phyloP scores from a whole-genome alignment of 1,140 invertebrate genomes.

The Mactra quadrangularis region DNA sequence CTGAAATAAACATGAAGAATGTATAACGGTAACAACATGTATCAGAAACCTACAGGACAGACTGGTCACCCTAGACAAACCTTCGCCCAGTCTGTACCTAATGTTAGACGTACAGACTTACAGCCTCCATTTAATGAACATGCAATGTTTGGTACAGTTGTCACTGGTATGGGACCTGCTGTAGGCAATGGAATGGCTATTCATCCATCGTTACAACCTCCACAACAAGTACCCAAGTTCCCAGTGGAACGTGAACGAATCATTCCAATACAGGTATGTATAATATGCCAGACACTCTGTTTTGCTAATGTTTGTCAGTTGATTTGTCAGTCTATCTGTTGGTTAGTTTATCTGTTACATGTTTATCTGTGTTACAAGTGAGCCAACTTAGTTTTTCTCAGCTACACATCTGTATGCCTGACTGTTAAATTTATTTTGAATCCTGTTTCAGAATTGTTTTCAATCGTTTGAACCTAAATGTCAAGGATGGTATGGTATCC shows the following conservation, averaged over 20 bases:
- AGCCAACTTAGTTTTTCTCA: neutral
- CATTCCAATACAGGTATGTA: constrained; percentile 42
- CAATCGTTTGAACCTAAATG: neutral
- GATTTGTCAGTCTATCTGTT: too few species aligned
- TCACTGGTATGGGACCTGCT: constrained; percentile 36
- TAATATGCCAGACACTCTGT: neutral
- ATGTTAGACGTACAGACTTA: too few species aligned
- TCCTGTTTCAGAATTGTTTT: neutral
- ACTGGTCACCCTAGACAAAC: too few species aligned
- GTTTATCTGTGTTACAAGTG: neutral
- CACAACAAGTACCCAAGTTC: constrained; percentile 31
- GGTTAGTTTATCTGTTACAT: too few species aligned
- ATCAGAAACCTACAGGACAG: too few species aligned
- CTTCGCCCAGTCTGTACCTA: too few species aligned
- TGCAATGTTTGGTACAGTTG: constrained; percentile 11
- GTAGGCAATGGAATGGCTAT: neutral
- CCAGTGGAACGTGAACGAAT: constrained; percentile 39
- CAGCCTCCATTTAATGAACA: neutral
- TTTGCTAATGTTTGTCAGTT: too few species aligned
- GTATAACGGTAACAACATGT: too few species aligned
- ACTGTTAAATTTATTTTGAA: neutral
- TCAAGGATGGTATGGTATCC: too few species aligned
- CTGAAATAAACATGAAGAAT: too few species aligned
- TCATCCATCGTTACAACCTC: constrained; percentile 30
- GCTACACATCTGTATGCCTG: neutral